phyloP scores from a whole-genome alignment of 2,797 vertebrate species.

The Monodelphis domestica region DNA sequence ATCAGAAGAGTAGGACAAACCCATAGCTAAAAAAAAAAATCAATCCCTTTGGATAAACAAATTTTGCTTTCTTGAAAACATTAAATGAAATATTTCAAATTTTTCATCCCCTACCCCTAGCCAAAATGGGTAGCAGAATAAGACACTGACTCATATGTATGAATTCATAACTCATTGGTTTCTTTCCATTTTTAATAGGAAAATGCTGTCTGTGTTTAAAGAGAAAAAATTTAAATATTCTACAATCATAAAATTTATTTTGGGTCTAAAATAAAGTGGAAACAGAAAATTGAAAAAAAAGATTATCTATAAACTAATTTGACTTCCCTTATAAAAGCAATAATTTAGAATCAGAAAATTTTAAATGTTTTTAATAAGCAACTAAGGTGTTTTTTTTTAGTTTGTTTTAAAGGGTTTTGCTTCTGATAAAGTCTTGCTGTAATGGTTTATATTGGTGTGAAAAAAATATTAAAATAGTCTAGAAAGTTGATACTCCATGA shows the following conservation, averaged over 20 bases:
- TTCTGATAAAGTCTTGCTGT: background rate
- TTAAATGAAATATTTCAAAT: background rate
- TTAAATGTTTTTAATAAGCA: background rate
- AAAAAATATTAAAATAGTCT: background rate
- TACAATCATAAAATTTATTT: constrained; percentile 24
- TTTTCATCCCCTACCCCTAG: too few relatives aligned
- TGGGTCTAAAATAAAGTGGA: background rate
- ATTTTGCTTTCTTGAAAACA: constrained; percentile 20
- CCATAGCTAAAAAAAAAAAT: background rate
- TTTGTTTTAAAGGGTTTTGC: background rate
- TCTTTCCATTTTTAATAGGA: constrained; percentile 32
- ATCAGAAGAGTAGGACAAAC: constrained; percentile 4
- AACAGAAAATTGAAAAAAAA: background rate
- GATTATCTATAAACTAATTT: background rate
- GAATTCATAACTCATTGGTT: constrained; percentile 30
- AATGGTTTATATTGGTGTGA: background rate
- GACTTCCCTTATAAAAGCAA: background rate
- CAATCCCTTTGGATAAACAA: constrained; percentile 18
- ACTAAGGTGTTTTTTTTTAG: background rate
- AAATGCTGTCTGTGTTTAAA: constrained; percentile 8
- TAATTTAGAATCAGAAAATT: background rate
- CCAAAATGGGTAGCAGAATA: background rate
- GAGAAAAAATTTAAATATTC: constrained; percentile 19
- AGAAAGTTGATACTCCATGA: background rate
- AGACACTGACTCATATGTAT: constrained; percentile 13